Evolutionary conservation across 2,113 vertebrate species (phyloP), one percentile per base, ranked within the genome.

Genomic region (Pelmatolapia mariae): DNA sequence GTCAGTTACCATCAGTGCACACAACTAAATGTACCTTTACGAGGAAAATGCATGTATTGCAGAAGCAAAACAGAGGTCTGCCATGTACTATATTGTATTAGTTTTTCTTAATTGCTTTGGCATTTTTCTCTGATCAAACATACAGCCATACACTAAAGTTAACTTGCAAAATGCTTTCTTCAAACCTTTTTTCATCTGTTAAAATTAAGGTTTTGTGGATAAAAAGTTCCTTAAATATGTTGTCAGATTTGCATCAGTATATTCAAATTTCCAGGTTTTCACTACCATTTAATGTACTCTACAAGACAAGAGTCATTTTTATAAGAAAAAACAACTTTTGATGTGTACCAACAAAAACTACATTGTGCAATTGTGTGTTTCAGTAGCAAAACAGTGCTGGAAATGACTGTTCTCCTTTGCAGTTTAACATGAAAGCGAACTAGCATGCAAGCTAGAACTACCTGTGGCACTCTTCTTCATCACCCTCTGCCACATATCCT

Each of bases 161-260:
- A 50, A 50, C 43, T 76, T 50, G 6, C 16, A 31, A 76, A 50
- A 19, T 31, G 15, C 24, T 50, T 76, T 7, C 43, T 29, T 10
- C 71, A 76, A 71, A 43, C 36, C 12, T 24, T n/a, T 56, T 59
- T 40, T 76, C 40, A 47, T 31, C 71, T 76, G 24, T 29, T 47
- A 50, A 76, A 76, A 71, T 71, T 71, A 24, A 71, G 38, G 36
- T 24, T 43, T 71, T 71, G 12, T 71, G 66, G 33, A 38, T 71
- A 43, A 71, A 24, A 71, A 16, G n/a, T 24, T 71, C 4, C 38
- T 26, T 71, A 43, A 40, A 43, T 43, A 71, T 71, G n/a, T 26
- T 43, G 66, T 71, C 8, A 43, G 38, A 26, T 16, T 71, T 43
- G 22, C 8, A 71, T 71, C n/a, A 24, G 12, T 71, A 71, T 24